Evolutionary conservation across 2,888 invertebrate genomes (phyloP).

Genomic region (Drosophila anomalipes): DNA sequence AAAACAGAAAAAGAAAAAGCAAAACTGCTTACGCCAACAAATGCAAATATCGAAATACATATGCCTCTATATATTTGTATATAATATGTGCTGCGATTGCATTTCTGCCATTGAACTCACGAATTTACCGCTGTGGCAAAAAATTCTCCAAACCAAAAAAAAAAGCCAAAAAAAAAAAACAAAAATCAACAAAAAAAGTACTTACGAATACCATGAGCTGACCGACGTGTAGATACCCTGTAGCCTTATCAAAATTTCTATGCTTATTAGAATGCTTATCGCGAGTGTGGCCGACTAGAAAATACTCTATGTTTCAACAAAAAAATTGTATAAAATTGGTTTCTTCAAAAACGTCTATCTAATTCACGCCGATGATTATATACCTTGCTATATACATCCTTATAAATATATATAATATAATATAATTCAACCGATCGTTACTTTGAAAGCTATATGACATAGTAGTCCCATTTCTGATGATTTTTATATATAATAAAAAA

Average conservation of each 20-base stretch:
- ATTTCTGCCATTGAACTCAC: constrained; percentile 53
- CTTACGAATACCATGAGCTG: no score
- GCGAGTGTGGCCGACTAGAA: background rate
- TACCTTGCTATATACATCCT: background rate
- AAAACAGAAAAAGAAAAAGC: background rate
- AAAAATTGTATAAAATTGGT: background rate
- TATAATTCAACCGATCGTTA: background rate
- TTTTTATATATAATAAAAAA: background rate
- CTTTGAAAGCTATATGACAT: background rate
- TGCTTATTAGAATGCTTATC: no score
- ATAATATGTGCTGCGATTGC: constrained; percentile 33
- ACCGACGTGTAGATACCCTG: background rate
- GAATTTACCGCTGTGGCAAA: constrained; percentile 10
- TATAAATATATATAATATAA: background rate
- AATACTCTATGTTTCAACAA: background rate
- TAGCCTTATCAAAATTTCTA: background rate
- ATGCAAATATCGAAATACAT: constrained; percentile 6
- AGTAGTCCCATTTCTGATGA: background rate
- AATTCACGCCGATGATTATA: background rate
- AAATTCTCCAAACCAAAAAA: constrained; percentile 1
- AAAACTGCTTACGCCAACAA: constrained; percentile 12
- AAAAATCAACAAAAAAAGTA: background rate
- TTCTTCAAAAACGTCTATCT: background rate
- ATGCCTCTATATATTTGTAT: background rate
- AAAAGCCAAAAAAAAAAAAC: background rate